A percentile compares a stretch with the other conserved stretches of the same genome.
Conservation (phyloP, 2,888 invertebrate genomes). For the Plebejus melissa region DNA sequence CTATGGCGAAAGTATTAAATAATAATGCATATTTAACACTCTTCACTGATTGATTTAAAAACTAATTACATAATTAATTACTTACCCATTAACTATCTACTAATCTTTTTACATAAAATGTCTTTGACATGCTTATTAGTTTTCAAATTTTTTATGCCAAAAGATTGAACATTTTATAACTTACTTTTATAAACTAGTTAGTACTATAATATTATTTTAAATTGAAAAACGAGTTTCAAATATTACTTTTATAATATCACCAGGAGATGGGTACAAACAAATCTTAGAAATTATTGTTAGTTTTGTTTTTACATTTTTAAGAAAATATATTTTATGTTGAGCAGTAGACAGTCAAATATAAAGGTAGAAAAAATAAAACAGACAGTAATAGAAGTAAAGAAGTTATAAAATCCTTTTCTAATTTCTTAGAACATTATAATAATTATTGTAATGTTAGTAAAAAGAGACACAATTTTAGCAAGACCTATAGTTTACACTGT, state of each 20-base stretch:
- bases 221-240: slow-evolving; percentile 4
- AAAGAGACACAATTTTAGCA: not conserved
- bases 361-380: not conserved
- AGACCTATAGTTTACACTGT: not conserved
- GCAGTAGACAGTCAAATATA: slow-evolving; percentile 2
- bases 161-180: not conserved
- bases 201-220: not conserved
- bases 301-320: not conserved
- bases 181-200: not conserved
- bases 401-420: not conserved
- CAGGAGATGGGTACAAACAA: not conserved
- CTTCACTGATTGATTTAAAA: not conserved
- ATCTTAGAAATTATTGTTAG: not conserved
- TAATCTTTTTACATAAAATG: not conserved
- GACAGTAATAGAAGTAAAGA: not conserved
- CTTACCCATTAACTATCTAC: not conserved
- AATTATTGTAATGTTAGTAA: not conserved
- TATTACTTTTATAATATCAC: not conserved
- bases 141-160: not conserved
- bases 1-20: not conserved
- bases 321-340: slow-evolving; percentile 2
- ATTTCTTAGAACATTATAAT: not conserved
- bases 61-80: not conserved
- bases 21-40: not conserved
- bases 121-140: not conserved